These are phyloP conservation scores for Cotesia chilonis DNA, from an alignment of 1,140 invertebrate species.

Conservation along the genomic window DNA sequence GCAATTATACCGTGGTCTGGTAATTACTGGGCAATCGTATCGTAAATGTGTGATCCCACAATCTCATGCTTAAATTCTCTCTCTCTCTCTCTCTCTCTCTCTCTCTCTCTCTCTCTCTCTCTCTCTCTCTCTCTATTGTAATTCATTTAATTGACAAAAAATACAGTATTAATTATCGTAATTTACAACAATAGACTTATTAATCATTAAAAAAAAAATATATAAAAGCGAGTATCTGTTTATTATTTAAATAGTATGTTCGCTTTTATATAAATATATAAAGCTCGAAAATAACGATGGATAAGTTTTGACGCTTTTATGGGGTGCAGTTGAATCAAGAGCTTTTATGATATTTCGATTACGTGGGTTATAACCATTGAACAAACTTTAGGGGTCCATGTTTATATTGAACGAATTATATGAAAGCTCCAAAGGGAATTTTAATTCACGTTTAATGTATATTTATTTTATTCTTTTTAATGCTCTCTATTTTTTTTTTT, in stretches of 20 bases:
- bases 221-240: too few relatives aligned
- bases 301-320: constrained; percentile 18
- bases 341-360: constrained; percentile 22
- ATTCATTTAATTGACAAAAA: not conserved
- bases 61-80: not conserved
- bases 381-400: constrained; percentile 1
- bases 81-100: not conserved
- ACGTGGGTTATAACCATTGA: constrained; percentile 15
- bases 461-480: not conserved
- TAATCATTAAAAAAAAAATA: too few relatives aligned
- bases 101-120: not conserved
- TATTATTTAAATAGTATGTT: too few relatives aligned
- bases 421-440: constrained; percentile 5
- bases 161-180: too few relatives aligned
- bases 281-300: not conserved
- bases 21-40: constrained; percentile 15
- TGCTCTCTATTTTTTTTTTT: too few relatives aligned
- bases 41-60: constrained; percentile 14
- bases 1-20: constrained; percentile 18
- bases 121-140: not conserved
- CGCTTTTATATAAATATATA: not conserved
- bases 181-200: too few relatives aligned
- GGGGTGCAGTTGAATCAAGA: constrained; percentile 13
- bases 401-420: constrained; percentile 8
- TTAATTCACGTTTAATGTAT: constrained; percentile 4